A percentile compares a stretch with the other conserved stretches of the same genome.
These are phyloP conservation scores for Diachrysia chrysitis DNA, from an alignment of 2,888 invertebrate species.

Conservation along the genomic window DNA sequence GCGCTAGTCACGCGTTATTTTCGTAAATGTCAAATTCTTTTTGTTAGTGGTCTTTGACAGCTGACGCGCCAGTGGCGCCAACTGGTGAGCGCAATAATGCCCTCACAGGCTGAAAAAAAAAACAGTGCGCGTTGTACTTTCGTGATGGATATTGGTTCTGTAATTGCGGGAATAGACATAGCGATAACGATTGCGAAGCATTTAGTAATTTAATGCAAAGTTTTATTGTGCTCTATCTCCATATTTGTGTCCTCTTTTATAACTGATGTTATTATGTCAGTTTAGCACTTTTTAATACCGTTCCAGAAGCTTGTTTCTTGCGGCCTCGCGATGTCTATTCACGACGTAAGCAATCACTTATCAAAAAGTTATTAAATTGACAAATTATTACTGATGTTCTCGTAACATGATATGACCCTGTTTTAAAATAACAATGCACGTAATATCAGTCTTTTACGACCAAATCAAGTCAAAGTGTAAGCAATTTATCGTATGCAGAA, in stretches of 20 bases:
- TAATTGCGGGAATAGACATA: not conserved
- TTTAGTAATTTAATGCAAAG: too few relatives aligned
- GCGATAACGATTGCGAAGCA: not conserved
- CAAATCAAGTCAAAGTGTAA: slow-evolving; percentile 39
- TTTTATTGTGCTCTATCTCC: too few relatives aligned
- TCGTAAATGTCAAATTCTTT: too few relatives aligned
- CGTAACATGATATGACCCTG: slow-evolving; percentile 56
- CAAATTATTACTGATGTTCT: slow-evolving; percentile 58
- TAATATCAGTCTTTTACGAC: slow-evolving; percentile 68
- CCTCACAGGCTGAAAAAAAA: not conserved
- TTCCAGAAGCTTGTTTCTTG: not conserved
- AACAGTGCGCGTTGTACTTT: slow-evolving; percentile 7
- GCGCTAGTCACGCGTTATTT: too few relatives aligned
- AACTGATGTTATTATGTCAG: not conserved
- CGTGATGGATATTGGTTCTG: not conserved
- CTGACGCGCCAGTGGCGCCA: too few relatives aligned
- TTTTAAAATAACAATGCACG: slow-evolving; percentile 54
- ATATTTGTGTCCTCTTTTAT: too few relatives aligned
- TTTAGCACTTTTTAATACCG: not conserved
- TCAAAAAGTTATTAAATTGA: slow-evolving; percentile 39
- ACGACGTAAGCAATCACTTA: not conserved
- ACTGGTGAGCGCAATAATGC: slow-evolving; percentile 32
- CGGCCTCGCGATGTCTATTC: not conserved
- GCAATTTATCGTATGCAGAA: slow-evolving; percentile 5
- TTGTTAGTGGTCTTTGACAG: too few relatives aligned